phyloP scores from a whole-genome alignment of 2,797 vertebrate genomes.

The Carapus acus region DNA sequence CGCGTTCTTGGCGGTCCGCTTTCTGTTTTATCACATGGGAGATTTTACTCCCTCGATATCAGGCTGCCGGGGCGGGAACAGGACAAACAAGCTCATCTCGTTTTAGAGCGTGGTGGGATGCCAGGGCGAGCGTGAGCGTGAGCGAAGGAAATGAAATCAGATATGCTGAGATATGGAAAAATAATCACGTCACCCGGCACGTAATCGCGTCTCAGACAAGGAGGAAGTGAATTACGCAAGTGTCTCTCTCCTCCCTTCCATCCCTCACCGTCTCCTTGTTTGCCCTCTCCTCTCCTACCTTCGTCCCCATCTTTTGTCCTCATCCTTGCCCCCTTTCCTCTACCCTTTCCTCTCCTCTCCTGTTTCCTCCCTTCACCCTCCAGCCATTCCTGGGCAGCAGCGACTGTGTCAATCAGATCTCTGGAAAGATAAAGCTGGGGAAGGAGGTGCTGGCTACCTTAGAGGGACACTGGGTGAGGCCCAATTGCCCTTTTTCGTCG shows the following conservation, averaged over 20 bases:
- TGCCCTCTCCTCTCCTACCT: not conserved
- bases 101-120: too few relatives aligned
- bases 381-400: constrained; percentile 96
- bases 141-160: not conserved
- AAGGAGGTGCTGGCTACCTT: constrained; percentile 94
- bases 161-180: not conserved
- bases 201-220: constrained; percentile 3
- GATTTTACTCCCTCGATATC: not conserved
- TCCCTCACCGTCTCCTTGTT: not conserved
- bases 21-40: not conserved
- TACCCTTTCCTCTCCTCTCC: constrained; percentile 4
- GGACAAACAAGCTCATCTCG: not conserved
- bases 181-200: not conserved
- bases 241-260: not conserved
- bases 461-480: constrained; percentile 95
- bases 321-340: not conserved
- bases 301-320: not conserved
- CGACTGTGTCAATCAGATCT: constrained; percentile 93
- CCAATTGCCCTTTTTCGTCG: too few relatives aligned
- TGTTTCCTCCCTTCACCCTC: constrained; percentile 5
- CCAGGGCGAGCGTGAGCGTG: too few relatives aligned
- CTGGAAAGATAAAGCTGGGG: constrained; percentile 93
- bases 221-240: constrained; percentile 21
- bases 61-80: not conserved
- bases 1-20: too few relatives aligned